Evolutionary conservation across 2,888 invertebrate genomes (phyloP).

Genomic region (Eustalomyia histrio): DNA sequence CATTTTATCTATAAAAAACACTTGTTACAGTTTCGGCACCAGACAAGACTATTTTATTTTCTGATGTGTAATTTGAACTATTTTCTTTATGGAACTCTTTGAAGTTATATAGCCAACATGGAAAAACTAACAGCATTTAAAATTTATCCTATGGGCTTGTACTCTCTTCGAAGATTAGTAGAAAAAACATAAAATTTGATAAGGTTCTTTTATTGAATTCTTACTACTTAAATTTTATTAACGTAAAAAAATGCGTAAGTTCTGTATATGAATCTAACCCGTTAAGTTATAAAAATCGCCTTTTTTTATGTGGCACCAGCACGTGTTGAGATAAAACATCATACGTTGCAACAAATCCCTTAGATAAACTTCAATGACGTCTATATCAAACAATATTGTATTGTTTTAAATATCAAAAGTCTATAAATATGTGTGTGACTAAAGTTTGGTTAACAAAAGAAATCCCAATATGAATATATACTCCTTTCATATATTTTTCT

Average conservation of each 20-base stretch:
- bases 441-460: slow-evolving; percentile 12
- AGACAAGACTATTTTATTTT: too few species aligned
- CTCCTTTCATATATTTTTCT: slow-evolving; percentile 25
- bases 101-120: too few species aligned
- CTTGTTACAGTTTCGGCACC: too few species aligned
- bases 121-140: too few species aligned
- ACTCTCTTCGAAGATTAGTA: not conserved
- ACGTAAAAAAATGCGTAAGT: not conserved
- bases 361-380: slow-evolving; percentile 46
- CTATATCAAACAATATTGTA: slow-evolving; percentile 5
- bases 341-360: slow-evolving; percentile 47
- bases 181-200: not conserved
- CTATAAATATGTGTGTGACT: not conserved
- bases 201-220: not conserved
- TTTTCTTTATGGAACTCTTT: too few species aligned
- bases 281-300: slow-evolving; percentile 6
- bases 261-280: slow-evolving; percentile 42
- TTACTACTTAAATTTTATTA: not conserved
- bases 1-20: too few species aligned
- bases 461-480: too few species aligned
- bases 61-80: too few species aligned
- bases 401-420: slow-evolving; percentile 5
- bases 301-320: slow-evolving; percentile 1
- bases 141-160: too few species aligned
- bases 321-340: slow-evolving; percentile 30